A percentile compares a stretch with the other conserved stretches of the same genome.
phyloP scores from a whole-genome alignment of 92 coral and sea anemone species.

The Porites divaricata region DNA sequence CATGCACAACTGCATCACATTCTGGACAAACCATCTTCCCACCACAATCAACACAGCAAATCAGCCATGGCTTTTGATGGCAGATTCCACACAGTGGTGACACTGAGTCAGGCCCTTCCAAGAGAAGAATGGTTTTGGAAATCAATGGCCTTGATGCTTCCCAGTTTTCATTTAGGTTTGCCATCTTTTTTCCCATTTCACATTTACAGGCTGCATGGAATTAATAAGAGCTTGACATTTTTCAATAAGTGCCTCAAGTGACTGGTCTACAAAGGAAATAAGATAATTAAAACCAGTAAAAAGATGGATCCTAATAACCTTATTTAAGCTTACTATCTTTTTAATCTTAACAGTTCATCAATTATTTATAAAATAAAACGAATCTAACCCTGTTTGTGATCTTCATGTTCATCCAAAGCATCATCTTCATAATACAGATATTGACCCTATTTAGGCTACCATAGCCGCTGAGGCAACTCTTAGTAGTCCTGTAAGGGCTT shows the following conservation, averaged over 20 bases:
- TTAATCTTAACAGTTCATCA: too few relatives aligned
- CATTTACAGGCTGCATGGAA: slow-evolving; percentile 1
- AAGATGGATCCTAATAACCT: background rate
- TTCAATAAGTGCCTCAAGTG: background rate
- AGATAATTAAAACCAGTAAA: background rate
- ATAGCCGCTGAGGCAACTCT: too few relatives aligned
- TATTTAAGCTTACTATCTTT: background rate
- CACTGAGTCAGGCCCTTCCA: background rate
- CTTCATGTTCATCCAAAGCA: too few relatives aligned
- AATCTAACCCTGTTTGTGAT: too few relatives aligned
- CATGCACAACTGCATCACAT: slow-evolving; percentile 12
- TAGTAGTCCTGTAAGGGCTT: too few relatives aligned
- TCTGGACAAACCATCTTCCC: slow-evolving; percentile 9
- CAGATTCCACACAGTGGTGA: slow-evolving; percentile 13
- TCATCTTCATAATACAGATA: too few relatives aligned
- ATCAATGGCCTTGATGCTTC: slow-evolving; percentile 7
- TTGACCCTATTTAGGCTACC: too few relatives aligned
- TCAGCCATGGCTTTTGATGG: background rate
- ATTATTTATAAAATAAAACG: too few relatives aligned
- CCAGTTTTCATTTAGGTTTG: slow-evolving; percentile 12
- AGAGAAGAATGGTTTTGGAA: slow-evolving; percentile 24
- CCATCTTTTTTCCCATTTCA: slow-evolving; percentile 7
- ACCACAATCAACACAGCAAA: slow-evolving; percentile 17
- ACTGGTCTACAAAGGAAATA: background rate
- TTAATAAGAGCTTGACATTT: slow-evolving; percentile 16